Evolutionary conservation across 1,140 invertebrate genomes (phyloP).

Genomic region (Caenorhabditis briggsae): DNA sequence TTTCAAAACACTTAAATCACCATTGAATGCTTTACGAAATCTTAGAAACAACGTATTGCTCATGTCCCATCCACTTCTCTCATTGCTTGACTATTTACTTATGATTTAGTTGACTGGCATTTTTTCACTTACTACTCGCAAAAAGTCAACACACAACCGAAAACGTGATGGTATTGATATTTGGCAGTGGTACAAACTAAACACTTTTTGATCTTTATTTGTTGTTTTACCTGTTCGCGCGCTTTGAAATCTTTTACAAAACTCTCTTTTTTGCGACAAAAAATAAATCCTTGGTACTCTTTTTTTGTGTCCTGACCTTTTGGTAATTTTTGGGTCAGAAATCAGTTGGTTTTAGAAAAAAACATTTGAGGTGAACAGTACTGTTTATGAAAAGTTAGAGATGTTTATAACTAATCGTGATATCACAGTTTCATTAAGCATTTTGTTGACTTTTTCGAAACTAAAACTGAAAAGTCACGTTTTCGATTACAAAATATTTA

Average conservation of each 20-base stretch:
- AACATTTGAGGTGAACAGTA: no score
- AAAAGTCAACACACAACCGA: conserved; percentile 26
- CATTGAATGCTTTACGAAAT: neutral
- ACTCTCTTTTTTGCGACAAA: neutral
- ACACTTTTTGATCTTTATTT: conserved; percentile 35
- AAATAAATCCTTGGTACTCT: no score
- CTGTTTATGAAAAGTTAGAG: no score
- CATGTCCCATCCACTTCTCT: conserved; percentile 1
- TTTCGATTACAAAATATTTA: no score
- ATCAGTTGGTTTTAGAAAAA: no score
- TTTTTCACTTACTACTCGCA: conserved; percentile 8
- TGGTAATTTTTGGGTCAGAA: neutral
- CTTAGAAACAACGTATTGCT: conserved; percentile 19
- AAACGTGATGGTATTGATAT: conserved; percentile 23
- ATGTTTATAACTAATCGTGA: no score
- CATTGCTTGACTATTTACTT: conserved; percentile 45
- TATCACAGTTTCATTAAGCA: no score
- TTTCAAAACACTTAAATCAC: no score
- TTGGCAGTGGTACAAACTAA: conserved; percentile 27
- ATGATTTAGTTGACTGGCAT: conserved; percentile 55
- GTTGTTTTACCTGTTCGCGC: conserved; percentile 7
- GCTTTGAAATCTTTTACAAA: neutral
- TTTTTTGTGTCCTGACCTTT: neutral
- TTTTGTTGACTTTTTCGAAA: no score
- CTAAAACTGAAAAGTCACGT: no score